Conservation (phyloP, 1,140 invertebrate genomes). For the Pogonomyrmex barbatus region DNA sequence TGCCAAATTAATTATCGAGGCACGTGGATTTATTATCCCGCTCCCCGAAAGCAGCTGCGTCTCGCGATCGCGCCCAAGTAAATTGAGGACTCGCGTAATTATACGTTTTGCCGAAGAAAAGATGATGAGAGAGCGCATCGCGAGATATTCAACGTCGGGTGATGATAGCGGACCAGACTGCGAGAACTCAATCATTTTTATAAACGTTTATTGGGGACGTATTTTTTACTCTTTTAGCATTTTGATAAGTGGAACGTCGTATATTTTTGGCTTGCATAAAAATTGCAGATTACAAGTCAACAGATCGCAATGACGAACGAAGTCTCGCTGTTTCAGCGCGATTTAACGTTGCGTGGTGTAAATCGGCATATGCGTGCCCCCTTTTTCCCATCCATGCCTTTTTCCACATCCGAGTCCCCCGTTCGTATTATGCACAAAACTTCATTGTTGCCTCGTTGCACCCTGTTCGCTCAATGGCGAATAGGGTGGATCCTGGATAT, state of each 20-base stretch:
- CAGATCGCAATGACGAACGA: not conserved
- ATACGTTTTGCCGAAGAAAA: slow-evolving; percentile 22
- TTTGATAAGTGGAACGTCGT: not conserved
- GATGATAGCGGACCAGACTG: slow-evolving; percentile 7
- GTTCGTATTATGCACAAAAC: slow-evolving; percentile 74
- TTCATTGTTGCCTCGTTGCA: slow-evolving; percentile 65
- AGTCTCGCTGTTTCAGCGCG: slow-evolving; percentile 28
- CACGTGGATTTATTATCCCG: slow-evolving; percentile 40
- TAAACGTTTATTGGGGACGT: not conserved
- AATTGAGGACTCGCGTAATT: slow-evolving; percentile 52
- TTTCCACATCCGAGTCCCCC: slow-evolving; percentile 49
- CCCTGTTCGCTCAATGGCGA: slow-evolving; percentile 50
- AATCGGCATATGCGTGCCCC: slow-evolving; percentile 69
- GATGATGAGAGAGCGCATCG: slow-evolving; percentile 19
- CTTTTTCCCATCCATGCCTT: slow-evolving; percentile 61
- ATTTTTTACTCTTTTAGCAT: not conserved
- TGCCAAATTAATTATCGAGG: slow-evolving; percentile 41
- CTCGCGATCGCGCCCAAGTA: slow-evolving; percentile 25
- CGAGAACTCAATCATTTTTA: slow-evolving; percentile 36
- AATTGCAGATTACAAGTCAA: not conserved
- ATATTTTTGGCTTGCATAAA: not conserved
- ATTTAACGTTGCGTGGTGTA: slow-evolving; percentile 62
- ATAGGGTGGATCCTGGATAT: slow-evolving; percentile 62
- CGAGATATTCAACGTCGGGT: not conserved
- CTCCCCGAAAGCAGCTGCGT: slow-evolving; percentile 16